These are phyloP conservation scores for Pilophorus perplexus DNA, from an alignment of 2,888 invertebrate species.

Conservation along the genomic window DNA sequence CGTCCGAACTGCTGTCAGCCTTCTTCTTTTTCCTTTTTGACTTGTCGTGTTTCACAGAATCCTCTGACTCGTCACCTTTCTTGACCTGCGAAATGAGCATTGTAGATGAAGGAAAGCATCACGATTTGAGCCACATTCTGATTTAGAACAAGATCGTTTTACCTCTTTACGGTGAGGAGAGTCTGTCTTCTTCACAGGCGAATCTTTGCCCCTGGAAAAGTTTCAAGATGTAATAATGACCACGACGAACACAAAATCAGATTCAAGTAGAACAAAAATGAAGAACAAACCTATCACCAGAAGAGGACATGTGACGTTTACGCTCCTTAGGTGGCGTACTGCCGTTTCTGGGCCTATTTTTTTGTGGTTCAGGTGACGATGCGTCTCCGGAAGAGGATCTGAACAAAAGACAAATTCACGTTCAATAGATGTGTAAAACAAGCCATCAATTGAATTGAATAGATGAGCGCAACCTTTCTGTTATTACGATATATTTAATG, in stretches of 20 bases:
- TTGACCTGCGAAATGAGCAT: too few species aligned
- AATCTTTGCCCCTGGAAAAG: slow-evolving; percentile 54
- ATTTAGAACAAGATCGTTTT: too few species aligned
- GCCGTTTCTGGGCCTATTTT: slow-evolving; percentile 34
- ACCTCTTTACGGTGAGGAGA: slow-evolving; percentile 53
- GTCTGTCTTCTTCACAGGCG: slow-evolving; percentile 62
- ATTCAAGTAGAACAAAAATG: background rate
- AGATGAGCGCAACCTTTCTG: too few species aligned
- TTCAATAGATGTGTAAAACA: too few species aligned
- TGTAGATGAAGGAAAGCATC: background rate
- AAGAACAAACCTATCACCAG: slow-evolving; percentile 39
- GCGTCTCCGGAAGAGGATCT: slow-evolving; percentile 43
- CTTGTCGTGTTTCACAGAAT: slow-evolving; percentile 56
- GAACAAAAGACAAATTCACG: too few species aligned
- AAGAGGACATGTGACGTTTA: slow-evolving; percentile 40
- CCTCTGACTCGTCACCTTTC: slow-evolving; percentile 54
- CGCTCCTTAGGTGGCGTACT: slow-evolving; percentile 38
- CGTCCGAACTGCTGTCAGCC: slow-evolving; percentile 57
- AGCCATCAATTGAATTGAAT: too few species aligned
- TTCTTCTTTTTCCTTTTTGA: slow-evolving; percentile 46
- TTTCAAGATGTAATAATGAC: too few species aligned
- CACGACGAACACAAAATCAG: background rate
- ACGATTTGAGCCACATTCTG: too few species aligned
- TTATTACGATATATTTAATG: too few species aligned
- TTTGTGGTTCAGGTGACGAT: slow-evolving; percentile 40